Conservation (phyloP, 2,797 vertebrate genomes). For the Mionectes olivaceus region DNA sequence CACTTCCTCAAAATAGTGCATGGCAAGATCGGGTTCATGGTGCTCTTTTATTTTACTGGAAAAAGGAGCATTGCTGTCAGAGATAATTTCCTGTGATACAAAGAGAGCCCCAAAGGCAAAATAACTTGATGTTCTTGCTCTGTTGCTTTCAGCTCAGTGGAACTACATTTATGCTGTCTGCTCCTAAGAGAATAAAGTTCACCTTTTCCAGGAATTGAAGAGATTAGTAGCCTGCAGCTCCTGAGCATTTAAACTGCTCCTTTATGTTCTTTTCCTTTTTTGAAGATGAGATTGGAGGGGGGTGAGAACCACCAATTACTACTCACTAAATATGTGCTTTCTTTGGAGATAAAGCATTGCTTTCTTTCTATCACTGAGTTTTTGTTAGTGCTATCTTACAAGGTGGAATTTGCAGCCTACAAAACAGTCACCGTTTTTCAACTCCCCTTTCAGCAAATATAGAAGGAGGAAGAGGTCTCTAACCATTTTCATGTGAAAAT, state of each 20-base stretch:
- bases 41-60: not conserved
- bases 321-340: constrained; percentile 31
- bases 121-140: constrained; percentile 43
- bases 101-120: constrained; percentile 57
- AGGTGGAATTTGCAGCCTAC: constrained; percentile 58
- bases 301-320: constrained; percentile 47
- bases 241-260: constrained; percentile 62
- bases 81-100: constrained; percentile 44
- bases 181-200: constrained; percentile 51
- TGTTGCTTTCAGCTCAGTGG: constrained; percentile 41
- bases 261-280: constrained; percentile 29
- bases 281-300: constrained; percentile 45
- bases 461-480: constrained; percentile 40
- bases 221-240: constrained; percentile 66
- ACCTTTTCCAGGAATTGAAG: constrained; percentile 65
- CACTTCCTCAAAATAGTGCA: not conserved
- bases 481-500: constrained; percentile 66
- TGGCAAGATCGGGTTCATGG: not conserved
- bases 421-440: constrained; percentile 52
- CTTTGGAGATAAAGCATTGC: constrained; percentile 34
- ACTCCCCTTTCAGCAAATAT: constrained; percentile 48
- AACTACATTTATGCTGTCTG: constrained; percentile 48
- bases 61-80: constrained; percentile 20
- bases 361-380: constrained; percentile 66
- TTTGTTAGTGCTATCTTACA: constrained; percentile 56